Percentiles rank a stretch among this genome's conserved stretches.
Conservation (phyloP, 2,113 vertebrate species). For the Phocoena phocoena region DNA sequence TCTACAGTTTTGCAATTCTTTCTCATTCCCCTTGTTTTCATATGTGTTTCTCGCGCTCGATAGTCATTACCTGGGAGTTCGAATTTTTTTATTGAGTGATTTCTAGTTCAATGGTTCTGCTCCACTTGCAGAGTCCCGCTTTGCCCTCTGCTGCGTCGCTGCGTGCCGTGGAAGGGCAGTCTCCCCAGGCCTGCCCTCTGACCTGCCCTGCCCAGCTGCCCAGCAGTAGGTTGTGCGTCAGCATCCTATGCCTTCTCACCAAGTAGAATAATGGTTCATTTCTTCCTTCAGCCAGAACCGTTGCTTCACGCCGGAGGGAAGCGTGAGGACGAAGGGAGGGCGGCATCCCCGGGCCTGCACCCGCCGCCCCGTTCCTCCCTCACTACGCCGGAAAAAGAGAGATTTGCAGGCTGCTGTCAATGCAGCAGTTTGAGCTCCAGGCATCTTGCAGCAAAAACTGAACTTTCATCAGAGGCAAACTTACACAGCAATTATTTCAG, state of each 20-base stretch:
- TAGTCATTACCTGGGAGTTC: slow-evolving; percentile 20
- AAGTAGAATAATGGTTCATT: slow-evolving; percentile 53
- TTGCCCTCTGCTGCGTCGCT: neutral
- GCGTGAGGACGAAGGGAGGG: neutral
- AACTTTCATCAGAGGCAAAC: slow-evolving; percentile 65
- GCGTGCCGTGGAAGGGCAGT: fast-evolving
- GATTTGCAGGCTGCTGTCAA: neutral
- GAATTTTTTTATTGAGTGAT: slow-evolving; percentile 44
- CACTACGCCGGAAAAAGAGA: neutral
- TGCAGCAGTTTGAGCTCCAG: neutral
- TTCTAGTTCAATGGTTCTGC: slow-evolving; percentile 12
- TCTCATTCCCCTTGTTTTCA: neutral
- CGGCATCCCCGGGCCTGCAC: neutral
- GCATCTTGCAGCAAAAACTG: slow-evolving; percentile 52
- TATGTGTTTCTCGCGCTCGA: neutral
- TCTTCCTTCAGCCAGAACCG: slow-evolving; percentile 35
- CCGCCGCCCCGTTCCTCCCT: neutral
- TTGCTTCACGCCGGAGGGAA: neutral
- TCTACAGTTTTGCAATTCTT: neutral
- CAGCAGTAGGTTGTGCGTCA: neutral
- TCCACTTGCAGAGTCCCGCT: neutral
- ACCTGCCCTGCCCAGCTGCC: neutral
- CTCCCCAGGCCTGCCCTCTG: slow-evolving; percentile 47
- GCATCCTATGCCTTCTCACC: neutral
- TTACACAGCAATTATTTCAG: slow-evolving; percentile 76